phyloP scores from a whole-genome alignment of 2,888 invertebrate genomes.

The Apotomis capreana region DNA sequence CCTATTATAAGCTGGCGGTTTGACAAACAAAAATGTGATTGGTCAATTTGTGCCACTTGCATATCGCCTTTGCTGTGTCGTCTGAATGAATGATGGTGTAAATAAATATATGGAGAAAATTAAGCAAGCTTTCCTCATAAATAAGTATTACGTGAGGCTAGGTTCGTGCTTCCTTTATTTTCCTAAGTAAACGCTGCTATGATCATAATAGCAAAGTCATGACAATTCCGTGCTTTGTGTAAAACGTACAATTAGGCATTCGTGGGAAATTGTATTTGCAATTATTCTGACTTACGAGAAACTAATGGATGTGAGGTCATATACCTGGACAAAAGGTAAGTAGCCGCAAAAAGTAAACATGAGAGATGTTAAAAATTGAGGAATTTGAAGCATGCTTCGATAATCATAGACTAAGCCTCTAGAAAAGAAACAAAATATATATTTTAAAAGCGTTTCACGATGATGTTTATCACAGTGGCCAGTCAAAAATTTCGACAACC shows the following conservation, averaged over 20 bases:
- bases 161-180: constrained; percentile 60
- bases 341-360: too few species aligned
- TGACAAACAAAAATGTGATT: too few species aligned
- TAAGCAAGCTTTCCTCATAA: constrained; percentile 57
- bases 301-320: constrained; percentile 27
- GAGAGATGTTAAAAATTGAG: too few species aligned
- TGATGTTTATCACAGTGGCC: constrained; percentile 28
- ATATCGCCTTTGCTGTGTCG: too few species aligned
- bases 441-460: constrained; percentile 5
- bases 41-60: too few species aligned
- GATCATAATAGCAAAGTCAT: constrained; percentile 50
- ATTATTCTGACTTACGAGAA: constrained; percentile 18
- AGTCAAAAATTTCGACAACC: constrained; percentile 38
- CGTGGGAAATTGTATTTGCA: constrained; percentile 39
- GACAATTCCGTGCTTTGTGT: constrained; percentile 44
- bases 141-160: constrained; percentile 62
- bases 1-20: too few species aligned
- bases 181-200: constrained; percentile 49
- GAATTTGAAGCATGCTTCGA: not conserved
- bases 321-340: constrained; percentile 12
- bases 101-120: constrained; percentile 10
- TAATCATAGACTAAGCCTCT: not conserved
- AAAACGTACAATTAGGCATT: constrained; percentile 40
- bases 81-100: not conserved
- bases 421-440: constrained; percentile 1